Base-by-base conservation (phyloP, 2,888 invertebrate species). In the Polydrusus pterygomalis region DNA sequence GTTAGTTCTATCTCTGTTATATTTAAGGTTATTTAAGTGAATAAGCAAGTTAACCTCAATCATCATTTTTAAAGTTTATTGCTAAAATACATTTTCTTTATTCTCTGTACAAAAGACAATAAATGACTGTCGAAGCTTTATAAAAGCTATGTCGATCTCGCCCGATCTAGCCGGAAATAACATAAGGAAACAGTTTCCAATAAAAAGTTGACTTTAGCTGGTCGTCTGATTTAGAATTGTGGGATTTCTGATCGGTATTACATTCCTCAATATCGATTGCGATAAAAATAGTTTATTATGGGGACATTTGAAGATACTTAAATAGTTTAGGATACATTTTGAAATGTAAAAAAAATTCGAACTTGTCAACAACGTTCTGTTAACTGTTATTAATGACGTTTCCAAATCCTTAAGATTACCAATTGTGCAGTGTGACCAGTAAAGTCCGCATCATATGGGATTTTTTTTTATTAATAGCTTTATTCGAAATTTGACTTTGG, bases 231-330 rank as follows among this genome's bases (percentile, higher is more conserved):
- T 83, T 83, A 83, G 84, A 85, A 85, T 85, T 85, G 85, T 83
- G 69, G 81, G 77, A 80, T 79, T 79, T 80, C 80, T 82, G 84
- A 85, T 81, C 79, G 84, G 84, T 85, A 85, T 85, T 85, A 85
- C 85, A 85, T 85, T 85, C 85, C 85, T 78, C 77, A 83, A 54
- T 11, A 25, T 13, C 25, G 30, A 54, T 8, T 7, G 7, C 13
- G 7, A 54, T 7, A 54, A 30, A 54, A 20, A 20, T 9, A 20
- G 51, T 17, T 25, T 51, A 51, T 49, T 8, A 25, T 25, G 1
- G 49, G 40, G 8, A 40, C 11, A 40, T 43, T 6, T 11, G 2
- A n/a, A n/a, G n/a, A 43, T 13, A 0, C n/a, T n/a, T n/a, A 1
- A 43, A n/a, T 43, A 13, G 11, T 11, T 13, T 40, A 10, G 30